Conservation (phyloP, 1,140 invertebrate species). For the Camponotus floridanus region DNA sequence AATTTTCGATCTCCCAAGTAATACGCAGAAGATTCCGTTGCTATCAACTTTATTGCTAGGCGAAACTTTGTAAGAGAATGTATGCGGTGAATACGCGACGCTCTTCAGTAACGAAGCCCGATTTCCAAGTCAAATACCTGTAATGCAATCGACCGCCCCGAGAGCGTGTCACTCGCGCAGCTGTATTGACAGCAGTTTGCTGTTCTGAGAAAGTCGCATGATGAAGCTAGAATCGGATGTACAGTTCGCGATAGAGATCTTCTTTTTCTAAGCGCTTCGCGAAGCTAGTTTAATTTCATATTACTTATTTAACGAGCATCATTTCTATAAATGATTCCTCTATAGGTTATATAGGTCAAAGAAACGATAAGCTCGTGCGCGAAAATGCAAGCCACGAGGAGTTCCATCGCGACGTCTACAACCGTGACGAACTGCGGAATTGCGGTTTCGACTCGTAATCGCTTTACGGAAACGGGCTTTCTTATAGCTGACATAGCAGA, state of each 20-base stretch:
- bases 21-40: neutral
- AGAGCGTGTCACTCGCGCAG: constrained; percentile 48
- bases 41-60: constrained; percentile 40
- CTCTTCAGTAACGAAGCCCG: constrained; percentile 51
- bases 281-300: constrained; percentile 64
- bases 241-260: neutral
- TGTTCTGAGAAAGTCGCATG: constrained; percentile 9
- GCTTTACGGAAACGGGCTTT: constrained; percentile 56
- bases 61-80: constrained; percentile 4
- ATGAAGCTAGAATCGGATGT: constrained; percentile 32
- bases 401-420: constrained; percentile 30
- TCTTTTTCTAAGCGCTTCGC: neutral
- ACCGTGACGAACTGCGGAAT: constrained; percentile 12
- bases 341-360: neutral
- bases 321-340: constrained; percentile 58
- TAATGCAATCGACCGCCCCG: constrained; percentile 56
- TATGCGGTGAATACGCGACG: neutral
- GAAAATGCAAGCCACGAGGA: constrained; percentile 40
- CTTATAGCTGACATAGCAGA: constrained; percentile 47
- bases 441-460: constrained; percentile 34
- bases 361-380: constrained; percentile 31
- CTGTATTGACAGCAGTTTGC: constrained; percentile 42
- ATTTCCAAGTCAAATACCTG: constrained; percentile 61
- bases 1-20: neutral
- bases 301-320: constrained; percentile 58